Evolutionary conservation across 2,888 invertebrate species (phyloP).

Genomic region (Zhengitettix transpicula): DNA sequence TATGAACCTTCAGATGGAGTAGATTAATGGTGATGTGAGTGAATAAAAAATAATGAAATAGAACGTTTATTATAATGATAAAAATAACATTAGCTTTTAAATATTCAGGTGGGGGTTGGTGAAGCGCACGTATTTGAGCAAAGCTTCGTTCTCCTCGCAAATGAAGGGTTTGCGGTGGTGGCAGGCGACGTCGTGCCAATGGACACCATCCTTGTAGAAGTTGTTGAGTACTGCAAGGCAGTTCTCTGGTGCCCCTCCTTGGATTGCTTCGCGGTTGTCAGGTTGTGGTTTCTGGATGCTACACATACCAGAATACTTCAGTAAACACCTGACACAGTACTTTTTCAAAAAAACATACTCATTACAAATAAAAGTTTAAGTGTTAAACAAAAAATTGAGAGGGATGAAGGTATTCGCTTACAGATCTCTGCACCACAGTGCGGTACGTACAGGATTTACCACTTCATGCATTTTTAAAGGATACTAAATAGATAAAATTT

Average conservation of each 20-base stretch:
- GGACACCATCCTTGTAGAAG: slow-evolving; percentile 79
- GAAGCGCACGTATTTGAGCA: slow-evolving; percentile 70
- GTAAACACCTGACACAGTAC: not conserved
- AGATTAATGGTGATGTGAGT: no score
- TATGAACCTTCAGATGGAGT: no score
- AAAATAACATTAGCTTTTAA: not conserved
- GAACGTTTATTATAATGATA: no score
- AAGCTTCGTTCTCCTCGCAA: slow-evolving; percentile 74
- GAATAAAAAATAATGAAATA: no score
- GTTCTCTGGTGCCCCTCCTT: slow-evolving; percentile 71
- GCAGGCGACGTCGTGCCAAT: slow-evolving; percentile 83
- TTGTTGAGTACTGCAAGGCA: slow-evolving; percentile 74
- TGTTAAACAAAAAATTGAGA: no score
- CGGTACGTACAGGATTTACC: no score
- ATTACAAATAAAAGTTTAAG: no score
- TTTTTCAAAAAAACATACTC: no score
- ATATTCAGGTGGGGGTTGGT: slow-evolving; percentile 19
- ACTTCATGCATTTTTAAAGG: no score
- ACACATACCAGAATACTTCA: not conserved
- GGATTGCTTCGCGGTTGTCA: slow-evolving; percentile 66
- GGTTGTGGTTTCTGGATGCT: slow-evolving; percentile 69
- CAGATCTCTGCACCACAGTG: no score
- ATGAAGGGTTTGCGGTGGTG: slow-evolving; percentile 79
- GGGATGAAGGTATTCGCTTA: no score
- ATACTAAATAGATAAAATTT: no score